These are phyloP conservation scores for Baccha elongata DNA, from an alignment of 2,888 invertebrate genomes.

Conservation along the genomic window DNA sequence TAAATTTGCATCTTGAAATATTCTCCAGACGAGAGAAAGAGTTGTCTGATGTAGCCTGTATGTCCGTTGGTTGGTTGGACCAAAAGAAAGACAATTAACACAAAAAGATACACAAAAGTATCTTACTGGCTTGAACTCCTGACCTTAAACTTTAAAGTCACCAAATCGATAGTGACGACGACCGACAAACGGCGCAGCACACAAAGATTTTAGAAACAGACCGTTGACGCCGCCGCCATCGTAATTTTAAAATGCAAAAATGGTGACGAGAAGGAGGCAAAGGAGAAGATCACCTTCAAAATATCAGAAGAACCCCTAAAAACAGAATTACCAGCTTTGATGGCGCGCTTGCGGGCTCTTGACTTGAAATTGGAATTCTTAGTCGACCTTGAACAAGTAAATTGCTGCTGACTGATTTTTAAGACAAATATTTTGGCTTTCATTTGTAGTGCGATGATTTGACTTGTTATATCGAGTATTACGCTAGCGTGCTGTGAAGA, in stretches of 20 bases:
- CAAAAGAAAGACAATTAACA: constrained; percentile 55
- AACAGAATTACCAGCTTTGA: constrained; percentile 43
- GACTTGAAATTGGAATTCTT: constrained; percentile 71
- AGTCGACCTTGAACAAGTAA: constrained; percentile 70
- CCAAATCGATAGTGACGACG: constrained; percentile 35
- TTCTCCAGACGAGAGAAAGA: constrained; percentile 57
- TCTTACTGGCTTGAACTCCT: constrained; percentile 56
- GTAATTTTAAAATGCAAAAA: constrained; percentile 10
- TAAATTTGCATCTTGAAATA: constrained; percentile 57
- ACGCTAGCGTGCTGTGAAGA: constrained; percentile 54
- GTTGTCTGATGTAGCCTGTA: constrained; percentile 33
- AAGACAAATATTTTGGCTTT: constrained; percentile 71
- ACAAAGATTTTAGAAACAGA: constrained; percentile 56
- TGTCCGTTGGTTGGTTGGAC: constrained; percentile 24
- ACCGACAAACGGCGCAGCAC: neutral
- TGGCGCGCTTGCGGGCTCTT: constrained; percentile 56
- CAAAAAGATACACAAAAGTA: constrained; percentile 44
- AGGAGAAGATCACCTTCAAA: constrained; percentile 67
- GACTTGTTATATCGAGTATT: constrained; percentile 66
- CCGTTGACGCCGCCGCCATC: constrained; percentile 15
- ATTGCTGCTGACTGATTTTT: constrained; percentile 71
- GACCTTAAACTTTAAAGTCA: constrained; percentile 67
- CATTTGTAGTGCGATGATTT: constrained; percentile 68
- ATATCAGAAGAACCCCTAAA: constrained; percentile 24
- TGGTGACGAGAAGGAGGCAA: constrained; percentile 44